These are phyloP conservation scores for Tiliqua scincoides DNA, from an alignment of 2,113 vertebrate genomes.

Conservation along the genomic window DNA sequence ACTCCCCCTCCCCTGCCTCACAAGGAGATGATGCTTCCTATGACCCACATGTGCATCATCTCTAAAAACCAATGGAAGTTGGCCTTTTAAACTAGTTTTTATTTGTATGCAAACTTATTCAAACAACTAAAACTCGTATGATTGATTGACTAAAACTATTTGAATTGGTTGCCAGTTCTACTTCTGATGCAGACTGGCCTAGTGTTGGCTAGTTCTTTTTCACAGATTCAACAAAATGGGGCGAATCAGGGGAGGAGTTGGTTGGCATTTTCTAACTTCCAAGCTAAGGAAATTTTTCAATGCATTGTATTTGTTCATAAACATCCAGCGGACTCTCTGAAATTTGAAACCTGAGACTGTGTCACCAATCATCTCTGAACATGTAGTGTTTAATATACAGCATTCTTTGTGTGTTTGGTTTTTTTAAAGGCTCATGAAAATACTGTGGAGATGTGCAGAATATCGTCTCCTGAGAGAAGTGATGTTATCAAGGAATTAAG, in stretches of 20 bases:
- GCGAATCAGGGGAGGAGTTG: not conserved
- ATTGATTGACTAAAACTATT: too few relatives aligned
- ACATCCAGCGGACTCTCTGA: not conserved
- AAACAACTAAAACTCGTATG: too few relatives aligned
- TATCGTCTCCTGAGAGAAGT: slow-evolving; percentile 50
- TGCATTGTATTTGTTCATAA: not conserved
- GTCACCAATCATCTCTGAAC: not conserved
- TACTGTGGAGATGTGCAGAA: slow-evolving; percentile 41
- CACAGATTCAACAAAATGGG: not conserved
- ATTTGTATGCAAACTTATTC: too few relatives aligned
- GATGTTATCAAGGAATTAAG: slow-evolving; percentile 48
- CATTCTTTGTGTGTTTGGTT: not conserved
- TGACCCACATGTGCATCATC: too few relatives aligned
- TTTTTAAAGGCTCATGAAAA: slow-evolving; percentile 45
- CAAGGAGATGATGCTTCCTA: too few relatives aligned
- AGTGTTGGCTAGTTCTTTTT: not conserved
- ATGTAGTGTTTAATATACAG: not conserved
- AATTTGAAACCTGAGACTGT: fast-evolving
- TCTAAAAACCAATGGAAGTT: too few relatives aligned
- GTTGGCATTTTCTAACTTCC: not conserved
- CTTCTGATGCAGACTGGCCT: not conserved
- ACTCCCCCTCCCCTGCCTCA: too few relatives aligned
- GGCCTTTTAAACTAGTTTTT: too few relatives aligned
- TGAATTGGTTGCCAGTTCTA: too few relatives aligned
- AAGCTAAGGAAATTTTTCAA: not conserved